phyloP scores from a whole-genome alignment of 2,797 vertebrate genomes.

The Brotula barbata region DNA sequence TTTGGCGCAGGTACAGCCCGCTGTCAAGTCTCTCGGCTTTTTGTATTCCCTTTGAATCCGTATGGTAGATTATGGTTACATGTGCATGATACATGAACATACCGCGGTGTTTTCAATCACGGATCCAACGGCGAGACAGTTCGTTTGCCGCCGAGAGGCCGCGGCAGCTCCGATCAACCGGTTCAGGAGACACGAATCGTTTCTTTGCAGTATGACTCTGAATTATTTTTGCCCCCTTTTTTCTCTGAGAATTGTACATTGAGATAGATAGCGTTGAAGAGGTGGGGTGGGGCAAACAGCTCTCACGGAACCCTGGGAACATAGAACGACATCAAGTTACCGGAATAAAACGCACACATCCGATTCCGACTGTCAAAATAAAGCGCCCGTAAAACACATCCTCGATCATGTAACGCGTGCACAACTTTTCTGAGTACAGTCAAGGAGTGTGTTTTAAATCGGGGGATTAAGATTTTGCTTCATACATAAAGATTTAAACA shows the following conservation, averaged over 20 bases:
- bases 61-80: constrained; percentile 72
- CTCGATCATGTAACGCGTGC: neutral
- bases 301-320: constrained; percentile 89
- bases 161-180: constrained; percentile 54
- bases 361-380: constrained; percentile 50
- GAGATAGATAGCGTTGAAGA: constrained; percentile 80
- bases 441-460: neutral
- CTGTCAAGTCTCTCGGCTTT: constrained; percentile 73
- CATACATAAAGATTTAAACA: too few relatives aligned
- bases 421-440: neutral
- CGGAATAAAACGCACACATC: constrained; percentile 7
- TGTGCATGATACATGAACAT: constrained; percentile 78
- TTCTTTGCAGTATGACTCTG: constrained; percentile 67
- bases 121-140: constrained; percentile 66
- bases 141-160: constrained; percentile 53
- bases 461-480: too few relatives aligned
- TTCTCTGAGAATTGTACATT: constrained; percentile 77
- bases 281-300: constrained; percentile 90
- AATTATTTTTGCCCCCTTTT: constrained; percentile 73
- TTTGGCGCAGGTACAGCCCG: constrained; percentile 70
- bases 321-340: constrained; percentile 50
- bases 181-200: constrained; percentile 43
- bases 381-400: neutral
- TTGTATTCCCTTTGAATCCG: constrained; percentile 77
- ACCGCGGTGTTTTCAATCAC: constrained; percentile 72